Conservation (phyloP, 2,888 invertebrate genomes). For the Zhuqinia jingwanae region DNA sequence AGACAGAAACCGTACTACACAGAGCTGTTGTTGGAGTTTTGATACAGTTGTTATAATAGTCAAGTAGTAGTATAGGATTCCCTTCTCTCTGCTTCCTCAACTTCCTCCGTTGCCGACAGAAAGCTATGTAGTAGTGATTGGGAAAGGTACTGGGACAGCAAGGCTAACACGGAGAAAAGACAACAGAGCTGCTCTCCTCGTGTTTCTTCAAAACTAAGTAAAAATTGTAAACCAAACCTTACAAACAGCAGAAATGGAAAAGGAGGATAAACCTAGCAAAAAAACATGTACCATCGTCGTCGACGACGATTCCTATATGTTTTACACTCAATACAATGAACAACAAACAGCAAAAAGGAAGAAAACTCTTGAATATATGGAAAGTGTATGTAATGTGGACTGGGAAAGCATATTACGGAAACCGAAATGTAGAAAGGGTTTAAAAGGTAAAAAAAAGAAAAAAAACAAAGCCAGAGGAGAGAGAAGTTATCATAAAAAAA, state of each 20-base stretch:
- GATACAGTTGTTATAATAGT: constrained; percentile 1
- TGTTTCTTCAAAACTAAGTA: neutral
- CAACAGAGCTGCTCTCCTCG: constrained; percentile 11
- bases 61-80: neutral
- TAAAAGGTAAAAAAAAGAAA: neutral
- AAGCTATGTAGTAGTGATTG: constrained; percentile 49
- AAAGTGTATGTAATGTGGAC: neutral
- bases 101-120: constrained; percentile 40
- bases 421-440: constrained; percentile 71
- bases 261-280: neutral
- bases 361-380: too few relatives aligned
- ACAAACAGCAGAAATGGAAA: neutral
- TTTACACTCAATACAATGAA: neutral
- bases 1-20: constrained; percentile 9
- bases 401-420: constrained; percentile 25
- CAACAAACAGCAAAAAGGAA: neutral
- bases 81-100: constrained; percentile 40
- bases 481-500: constrained; percentile 71
- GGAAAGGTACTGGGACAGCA: constrained; percentile 42
- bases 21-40: too few relatives aligned
- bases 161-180: constrained; percentile 12
- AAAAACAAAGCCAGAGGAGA: constrained; percentile 68
- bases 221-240: neutral
- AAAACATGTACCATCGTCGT: neutral
- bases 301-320: neutral